These are phyloP conservation scores for Seriola rivoliana DNA, from an alignment of 2,113 vertebrate species.

Conservation along the genomic window DNA sequence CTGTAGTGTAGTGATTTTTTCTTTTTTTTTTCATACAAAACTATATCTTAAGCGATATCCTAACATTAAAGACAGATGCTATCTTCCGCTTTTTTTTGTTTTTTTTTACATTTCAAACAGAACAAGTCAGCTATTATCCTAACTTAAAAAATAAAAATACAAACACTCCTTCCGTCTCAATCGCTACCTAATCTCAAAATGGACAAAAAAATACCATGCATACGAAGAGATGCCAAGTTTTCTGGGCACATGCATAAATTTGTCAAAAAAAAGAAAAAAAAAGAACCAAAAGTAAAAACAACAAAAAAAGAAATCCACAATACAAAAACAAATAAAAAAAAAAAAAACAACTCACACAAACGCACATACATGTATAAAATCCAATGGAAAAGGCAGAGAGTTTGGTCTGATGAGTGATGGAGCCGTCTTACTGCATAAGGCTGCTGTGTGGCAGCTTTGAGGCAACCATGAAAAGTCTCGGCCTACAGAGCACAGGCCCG, in stretches of 20 bases:
- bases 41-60: background rate
- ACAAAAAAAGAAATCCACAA: conserved; percentile 9
- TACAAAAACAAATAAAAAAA: background rate
- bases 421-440: conserved; percentile 66
- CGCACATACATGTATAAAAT: conserved; percentile 15
- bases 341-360: background rate
- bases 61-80: conserved; percentile 1
- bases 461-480: conserved; percentile 39
- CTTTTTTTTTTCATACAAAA: conserved; percentile 4
- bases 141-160: background rate
- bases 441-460: conserved; percentile 63
- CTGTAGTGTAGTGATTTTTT: background rate
- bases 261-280: background rate
- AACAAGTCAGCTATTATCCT: conserved; percentile 11
- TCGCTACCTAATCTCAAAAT: conserved; percentile 32
- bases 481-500: conserved; percentile 33
- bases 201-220: conserved; percentile 22
- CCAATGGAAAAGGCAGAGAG: conserved; percentile 48
- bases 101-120: conserved; percentile 32
- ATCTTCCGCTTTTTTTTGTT: conserved; percentile 6
- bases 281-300: background rate
- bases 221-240: conserved; percentile 25
- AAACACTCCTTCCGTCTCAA: background rate
- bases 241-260: conserved; percentile 12
- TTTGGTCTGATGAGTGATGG: conserved; percentile 64